A percentile compares a stretch with the other conserved stretches of the same genome.
These are phyloP conservation scores for Ctena decussata DNA, from an alignment of 2,888 invertebrate genomes.

Conservation along the genomic window DNA sequence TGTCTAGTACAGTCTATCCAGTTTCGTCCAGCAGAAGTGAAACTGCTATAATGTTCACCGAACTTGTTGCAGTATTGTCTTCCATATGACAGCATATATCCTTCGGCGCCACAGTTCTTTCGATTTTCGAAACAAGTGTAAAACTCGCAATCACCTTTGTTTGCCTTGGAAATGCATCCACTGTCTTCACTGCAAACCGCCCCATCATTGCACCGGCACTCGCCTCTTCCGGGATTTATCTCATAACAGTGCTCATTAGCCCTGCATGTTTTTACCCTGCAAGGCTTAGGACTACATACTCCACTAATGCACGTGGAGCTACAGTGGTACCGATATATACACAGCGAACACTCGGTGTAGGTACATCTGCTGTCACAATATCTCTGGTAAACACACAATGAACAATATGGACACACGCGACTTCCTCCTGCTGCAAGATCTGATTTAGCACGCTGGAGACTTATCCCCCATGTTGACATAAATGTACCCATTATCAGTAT, in stretches of 20 bases:
- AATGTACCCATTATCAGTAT: too few species aligned
- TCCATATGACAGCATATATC: constrained; percentile 12
- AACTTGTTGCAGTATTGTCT: constrained; percentile 12
- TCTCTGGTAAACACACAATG: neutral
- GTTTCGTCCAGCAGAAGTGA: neutral
- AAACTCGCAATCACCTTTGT: neutral
- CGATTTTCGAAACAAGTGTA: constrained; percentile 14
- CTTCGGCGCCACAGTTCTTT: neutral
- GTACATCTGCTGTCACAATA: neutral
- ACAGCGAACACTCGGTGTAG: constrained; percentile 7
- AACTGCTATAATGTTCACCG: neutral
- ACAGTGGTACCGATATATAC: neutral
- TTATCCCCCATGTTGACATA: too few species aligned
- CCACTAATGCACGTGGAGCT: neutral
- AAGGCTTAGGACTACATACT: neutral
- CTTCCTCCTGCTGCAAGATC: constrained; percentile 7
- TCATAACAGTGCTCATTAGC: neutral
- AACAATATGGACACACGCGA: constrained; percentile 18
- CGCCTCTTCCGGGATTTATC: neutral
- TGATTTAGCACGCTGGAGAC: neutral
- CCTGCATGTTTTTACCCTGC: neutral
- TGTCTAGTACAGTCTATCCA: constrained; percentile 15
- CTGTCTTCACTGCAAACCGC: neutral
- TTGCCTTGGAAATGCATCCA: neutral
- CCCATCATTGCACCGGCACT: neutral